Evolutionary conservation across 1,140 invertebrate species (phyloP).

Genomic region (Platorchestia sp.): DNA sequence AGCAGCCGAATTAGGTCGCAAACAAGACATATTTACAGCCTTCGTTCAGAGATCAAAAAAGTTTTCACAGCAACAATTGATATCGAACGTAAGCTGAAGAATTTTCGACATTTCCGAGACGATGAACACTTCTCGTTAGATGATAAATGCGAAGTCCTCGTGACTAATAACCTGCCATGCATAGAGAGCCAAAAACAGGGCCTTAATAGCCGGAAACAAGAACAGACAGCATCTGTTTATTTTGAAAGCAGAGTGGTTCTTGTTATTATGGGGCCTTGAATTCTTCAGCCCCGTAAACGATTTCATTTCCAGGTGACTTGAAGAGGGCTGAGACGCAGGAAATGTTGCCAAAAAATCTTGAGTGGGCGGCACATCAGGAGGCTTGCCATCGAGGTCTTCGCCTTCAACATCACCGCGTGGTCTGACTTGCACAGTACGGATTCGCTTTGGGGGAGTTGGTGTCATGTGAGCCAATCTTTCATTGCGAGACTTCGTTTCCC

Average conservation of each 20-base stretch:
- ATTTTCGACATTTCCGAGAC: not conserved
- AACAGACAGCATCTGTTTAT: not conserved
- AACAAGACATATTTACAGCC: not conserved
- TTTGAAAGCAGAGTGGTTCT: not conserved
- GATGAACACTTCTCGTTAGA: not conserved
- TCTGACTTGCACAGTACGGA: not conserved
- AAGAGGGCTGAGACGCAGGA: not conserved
- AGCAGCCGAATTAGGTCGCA: not conserved
- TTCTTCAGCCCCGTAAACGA: not conserved
- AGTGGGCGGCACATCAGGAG: not conserved
- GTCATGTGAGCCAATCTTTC: not conserved
- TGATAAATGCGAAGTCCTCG: slow-evolving; percentile 65
- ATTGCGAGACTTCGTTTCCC: not conserved
- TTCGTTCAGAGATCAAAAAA: not conserved
- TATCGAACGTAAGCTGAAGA: not conserved
- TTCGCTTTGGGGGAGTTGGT: not conserved
- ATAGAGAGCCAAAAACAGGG: not conserved
- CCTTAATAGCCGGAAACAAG: not conserved
- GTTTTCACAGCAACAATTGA: not conserved
- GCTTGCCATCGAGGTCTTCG: not conserved
- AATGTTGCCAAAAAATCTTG: not conserved
- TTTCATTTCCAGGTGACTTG: not conserved
- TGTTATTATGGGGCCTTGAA: not conserved
- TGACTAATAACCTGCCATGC: not conserved
- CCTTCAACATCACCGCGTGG: not conserved